Percentiles rank a stretch among this genome's conserved stretches.
These are phyloP conservation scores for Lates japonicus DNA, from an alignment of 2,797 vertebrate species.

Conservation along the genomic window DNA sequence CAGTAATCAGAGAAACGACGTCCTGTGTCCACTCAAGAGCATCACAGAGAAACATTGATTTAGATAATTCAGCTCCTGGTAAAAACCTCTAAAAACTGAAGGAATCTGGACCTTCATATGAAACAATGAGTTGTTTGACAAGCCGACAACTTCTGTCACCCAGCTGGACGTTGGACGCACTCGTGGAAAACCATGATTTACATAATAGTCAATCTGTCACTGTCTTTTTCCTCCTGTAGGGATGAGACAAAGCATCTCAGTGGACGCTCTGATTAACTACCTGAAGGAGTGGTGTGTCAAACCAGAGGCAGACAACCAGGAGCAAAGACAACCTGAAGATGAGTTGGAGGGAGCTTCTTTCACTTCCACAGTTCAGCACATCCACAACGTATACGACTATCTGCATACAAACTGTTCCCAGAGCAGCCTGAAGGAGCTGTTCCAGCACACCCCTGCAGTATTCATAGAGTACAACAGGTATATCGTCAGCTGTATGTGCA, in stretches of 20 bases:
- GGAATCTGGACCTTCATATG: too few relatives aligned
- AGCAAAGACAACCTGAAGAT: constrained; percentile 36
- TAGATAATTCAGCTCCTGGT: too few relatives aligned
- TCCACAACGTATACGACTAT: constrained; percentile 83
- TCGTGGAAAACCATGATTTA: background rate
- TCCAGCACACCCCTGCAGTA: constrained; percentile 84
- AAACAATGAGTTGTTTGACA: too few relatives aligned
- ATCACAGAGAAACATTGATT: too few relatives aligned
- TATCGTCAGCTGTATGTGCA: fast-evolving
- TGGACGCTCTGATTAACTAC: constrained; percentile 81
- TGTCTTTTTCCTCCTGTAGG: constrained; percentile 66
- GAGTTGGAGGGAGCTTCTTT: constrained; percentile 75
- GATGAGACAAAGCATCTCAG: constrained; percentile 79
- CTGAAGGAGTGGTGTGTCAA: constrained; percentile 84
- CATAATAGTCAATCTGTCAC: background rate
- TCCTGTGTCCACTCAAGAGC: too few relatives aligned
- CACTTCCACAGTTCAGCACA: constrained; percentile 80
- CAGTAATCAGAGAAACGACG: too few relatives aligned
- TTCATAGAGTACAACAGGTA: constrained; percentile 84
- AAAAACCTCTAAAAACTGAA: too few relatives aligned
- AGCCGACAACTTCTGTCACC: too few relatives aligned
- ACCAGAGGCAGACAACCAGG: constrained; percentile 51
- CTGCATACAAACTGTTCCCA: constrained; percentile 77
- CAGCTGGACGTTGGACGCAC: too few relatives aligned
- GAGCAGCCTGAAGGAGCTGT: constrained; percentile 80